Evolutionary conservation across 1,140 invertebrate genomes (phyloP), one percentile per base, ranked within the genome.

Genomic region (Oscheius sp.): DNA sequence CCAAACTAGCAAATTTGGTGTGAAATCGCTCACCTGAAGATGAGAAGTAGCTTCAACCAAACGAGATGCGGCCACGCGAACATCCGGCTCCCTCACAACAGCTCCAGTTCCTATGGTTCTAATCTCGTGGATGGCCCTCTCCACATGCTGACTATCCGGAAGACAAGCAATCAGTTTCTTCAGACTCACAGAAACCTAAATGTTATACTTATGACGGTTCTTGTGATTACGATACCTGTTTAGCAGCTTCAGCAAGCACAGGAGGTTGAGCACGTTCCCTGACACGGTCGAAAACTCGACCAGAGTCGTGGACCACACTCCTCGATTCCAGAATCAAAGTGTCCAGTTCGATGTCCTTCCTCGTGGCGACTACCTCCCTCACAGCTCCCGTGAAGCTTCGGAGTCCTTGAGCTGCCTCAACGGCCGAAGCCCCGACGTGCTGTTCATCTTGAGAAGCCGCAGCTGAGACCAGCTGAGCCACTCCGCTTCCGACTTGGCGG

Each of bases 381-480:
- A 91, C 90, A 42, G 91, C 89, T 46, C 87, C 88, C 0, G 90
- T 90, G 28, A 93, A 88, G 45, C 90, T 88, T 68, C 89, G 88
- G 1, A 94, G 84, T 2, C 90, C 89, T 74, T 90, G 88, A 0
- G 91, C 91, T 0, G 91, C 92, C 79, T 94, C 92, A 49, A 91
- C 85, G 1, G 92, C 91, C 10, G 92, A 91, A 68, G 90, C 89
- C 1, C 91, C 91, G 0, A 91, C 91, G 83, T 93, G 93, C 73
- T 90, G 90, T 70, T 92, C 90, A 83, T 94, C 93, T 38, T 90
- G 91, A 81, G 87, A 91, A 63, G 90, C 88, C 13, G 92, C 91
- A 15, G 92, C 92, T 20, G 92, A 93, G 15, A 95, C 85, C 31
- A 97, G 84, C 78, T 93, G 91, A 13, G 93, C 91, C 81, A 94